These are phyloP conservation scores for Parascotia fuliginaria DNA, from an alignment of 2,888 invertebrate genomes.

Conservation along the genomic window DNA sequence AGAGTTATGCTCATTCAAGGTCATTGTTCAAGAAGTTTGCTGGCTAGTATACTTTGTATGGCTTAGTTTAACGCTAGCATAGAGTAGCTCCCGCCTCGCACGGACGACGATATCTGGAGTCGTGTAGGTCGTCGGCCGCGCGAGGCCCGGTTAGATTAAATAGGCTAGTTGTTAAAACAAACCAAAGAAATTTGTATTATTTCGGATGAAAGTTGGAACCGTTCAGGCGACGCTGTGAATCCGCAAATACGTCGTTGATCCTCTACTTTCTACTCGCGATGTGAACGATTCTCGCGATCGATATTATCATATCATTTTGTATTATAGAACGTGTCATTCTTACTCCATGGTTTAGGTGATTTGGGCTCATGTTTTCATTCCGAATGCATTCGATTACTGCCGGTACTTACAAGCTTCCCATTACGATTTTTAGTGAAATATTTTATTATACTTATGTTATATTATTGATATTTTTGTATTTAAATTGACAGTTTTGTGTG, in stretches of 20 bases:
- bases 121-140: constrained; percentile 1
- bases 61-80: constrained; percentile 52
- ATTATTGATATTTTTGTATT: constrained; percentile 60
- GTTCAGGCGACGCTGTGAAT: constrained; percentile 20
- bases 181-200: constrained; percentile 55
- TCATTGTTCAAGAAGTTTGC: too few relatives aligned
- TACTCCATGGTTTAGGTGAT: constrained; percentile 63
- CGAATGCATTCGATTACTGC: constrained; percentile 36
- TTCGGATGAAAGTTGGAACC: constrained; percentile 49
- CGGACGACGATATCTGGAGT: background rate
- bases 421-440: constrained; percentile 56
- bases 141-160: constrained; percentile 37
- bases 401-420: constrained; percentile 40
- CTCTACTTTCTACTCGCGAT: constrained; percentile 28
- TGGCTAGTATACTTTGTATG: constrained; percentile 22
- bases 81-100: constrained; percentile 19
- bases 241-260: background rate
- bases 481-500: constrained; percentile 56
- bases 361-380: constrained; percentile 39
- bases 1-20: too few relatives aligned
- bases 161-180: constrained; percentile 52
- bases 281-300: constrained; percentile 44
- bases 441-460: constrained; percentile 60
- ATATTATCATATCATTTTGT: constrained; percentile 57
- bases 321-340: constrained; percentile 45